Conservation (phyloP, 1,140 invertebrate species). For the Venturia canescens region DNA sequence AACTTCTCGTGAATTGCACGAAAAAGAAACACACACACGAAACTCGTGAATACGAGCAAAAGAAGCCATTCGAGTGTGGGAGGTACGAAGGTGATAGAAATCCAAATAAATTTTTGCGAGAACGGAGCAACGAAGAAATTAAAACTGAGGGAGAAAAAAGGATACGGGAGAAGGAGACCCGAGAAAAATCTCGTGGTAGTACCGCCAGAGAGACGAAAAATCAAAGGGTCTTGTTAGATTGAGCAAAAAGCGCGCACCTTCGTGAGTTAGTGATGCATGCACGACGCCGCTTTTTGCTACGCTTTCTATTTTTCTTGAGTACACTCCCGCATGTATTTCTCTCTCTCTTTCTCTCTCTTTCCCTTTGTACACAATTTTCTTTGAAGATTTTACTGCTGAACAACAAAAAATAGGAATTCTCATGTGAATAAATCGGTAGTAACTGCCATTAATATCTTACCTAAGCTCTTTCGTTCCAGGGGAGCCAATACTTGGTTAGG, state of each 20-base stretch:
- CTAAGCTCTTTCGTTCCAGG: too few species aligned
- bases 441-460: too few species aligned
- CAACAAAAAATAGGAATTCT: too few species aligned
- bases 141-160: background rate
- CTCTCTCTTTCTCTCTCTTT: too few species aligned
- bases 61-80: background rate
- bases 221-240: conserved; percentile 49
- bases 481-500: too few species aligned
- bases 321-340: too few species aligned
- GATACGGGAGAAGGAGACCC: background rate
- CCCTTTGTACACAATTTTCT: too few species aligned
- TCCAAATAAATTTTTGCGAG: conserved; percentile 34
- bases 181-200: background rate
- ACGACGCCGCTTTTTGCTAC: background rate
- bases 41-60: background rate
- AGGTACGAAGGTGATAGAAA: conserved; percentile 5
- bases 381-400: too few species aligned
- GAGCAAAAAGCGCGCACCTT: conserved; percentile 50
- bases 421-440: too few species aligned
- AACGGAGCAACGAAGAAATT: conserved; percentile 16
- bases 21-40: background rate
- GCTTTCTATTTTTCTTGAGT: too few species aligned
- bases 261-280: conserved; percentile 17
- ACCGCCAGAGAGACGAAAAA: background rate
- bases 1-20: conserved; percentile 7